Evolutionary conservation across 2,888 invertebrate genomes (phyloP).

Genomic region (Tetramorium bicarinatum): DNA sequence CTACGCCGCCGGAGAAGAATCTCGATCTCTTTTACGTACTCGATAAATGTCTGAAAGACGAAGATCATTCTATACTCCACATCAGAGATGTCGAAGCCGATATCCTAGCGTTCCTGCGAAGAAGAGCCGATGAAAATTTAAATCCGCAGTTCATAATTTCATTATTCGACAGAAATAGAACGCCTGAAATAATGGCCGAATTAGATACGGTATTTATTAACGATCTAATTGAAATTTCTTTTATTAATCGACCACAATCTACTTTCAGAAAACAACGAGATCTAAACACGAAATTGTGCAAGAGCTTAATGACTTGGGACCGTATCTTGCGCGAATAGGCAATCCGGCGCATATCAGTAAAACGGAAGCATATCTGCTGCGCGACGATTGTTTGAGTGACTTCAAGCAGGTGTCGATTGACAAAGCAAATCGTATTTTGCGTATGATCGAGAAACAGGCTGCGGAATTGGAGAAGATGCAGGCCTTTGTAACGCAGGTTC

Average conservation of each 20-base stretch:
- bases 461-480: conserved; percentile 88
- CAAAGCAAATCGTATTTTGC: conserved; percentile 90
- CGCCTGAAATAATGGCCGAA: conserved; percentile 77
- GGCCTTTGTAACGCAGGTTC: conserved; percentile 87
- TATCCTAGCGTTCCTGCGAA: conserved; percentile 86
- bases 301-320: conserved; percentile 89
- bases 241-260: not conserved
- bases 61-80: conserved; percentile 88
- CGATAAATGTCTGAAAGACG: conserved; percentile 89
- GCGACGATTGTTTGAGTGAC: conserved; percentile 89
- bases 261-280: conserved; percentile 86
- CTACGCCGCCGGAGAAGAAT: conserved; percentile 88
- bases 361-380: conserved; percentile 87
- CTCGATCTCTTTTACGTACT: conserved; percentile 90
- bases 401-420: conserved; percentile 89
- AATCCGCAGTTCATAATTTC: conserved; percentile 87
- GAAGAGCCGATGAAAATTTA: conserved; percentile 86
- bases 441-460: conserved; percentile 89
- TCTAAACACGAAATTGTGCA: conserved; percentile 89
- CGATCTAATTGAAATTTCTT: conserved; percentile 86
- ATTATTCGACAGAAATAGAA: conserved; percentile 88
- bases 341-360: conserved; percentile 86
- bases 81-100: conserved; percentile 87
- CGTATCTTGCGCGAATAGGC: conserved; percentile 89
- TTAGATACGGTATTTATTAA: conserved; percentile 77